Base-by-base conservation (phyloP, 2,113 vertebrate species). In the Lepidiolamprologus cunningtoni region DNA sequence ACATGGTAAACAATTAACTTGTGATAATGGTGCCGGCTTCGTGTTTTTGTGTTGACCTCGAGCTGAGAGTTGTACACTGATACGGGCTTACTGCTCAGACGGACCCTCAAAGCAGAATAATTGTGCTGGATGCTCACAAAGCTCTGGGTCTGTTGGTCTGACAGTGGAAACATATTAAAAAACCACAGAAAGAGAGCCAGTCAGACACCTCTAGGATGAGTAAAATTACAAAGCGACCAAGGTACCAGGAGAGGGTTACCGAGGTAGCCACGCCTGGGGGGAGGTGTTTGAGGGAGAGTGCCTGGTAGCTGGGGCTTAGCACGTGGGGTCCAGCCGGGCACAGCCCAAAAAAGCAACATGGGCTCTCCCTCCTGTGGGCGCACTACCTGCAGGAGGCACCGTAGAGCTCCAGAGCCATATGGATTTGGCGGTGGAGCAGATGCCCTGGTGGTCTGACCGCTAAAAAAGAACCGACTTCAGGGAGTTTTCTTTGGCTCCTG, bases 321-420 rank as follows among this genome's bases (percentile, higher is more conserved):
- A 26, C 14, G 2, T 71, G 5, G n/a, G 3, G 37, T 42, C n/a
- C 37, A 42, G 37, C 35, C 3, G 0, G 35, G 21, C 40, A 19
- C 23, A 76, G 40, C 23, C 14, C 71, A 28, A 47, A 47, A 3
- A 5, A 19, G 23, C 40, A 76, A 5, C 40, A 47, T 47, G 71
- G 23, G 40, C 71, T 47, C 26, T 45, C 71, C 21, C 9, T 47
- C 40, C 40, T 28, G 9, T 47, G 21, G 40, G 14, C 4, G 4
- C 42, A 8, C 71, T 47, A 47, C 71, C 42, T 11, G 23, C 71
- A 76, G 71, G 71, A 47, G 71, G 40, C 40, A 28, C 42, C 9
- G 1, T 11, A 76, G 68, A 76, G 68, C 42, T 2, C 8, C 68
- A 76, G 68, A 47, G 40, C 40, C 68, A 76, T 28, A 17, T 76